Base-by-base conservation (phyloP, 1,140 invertebrate species). In the Tribolium castaneum region DNA sequence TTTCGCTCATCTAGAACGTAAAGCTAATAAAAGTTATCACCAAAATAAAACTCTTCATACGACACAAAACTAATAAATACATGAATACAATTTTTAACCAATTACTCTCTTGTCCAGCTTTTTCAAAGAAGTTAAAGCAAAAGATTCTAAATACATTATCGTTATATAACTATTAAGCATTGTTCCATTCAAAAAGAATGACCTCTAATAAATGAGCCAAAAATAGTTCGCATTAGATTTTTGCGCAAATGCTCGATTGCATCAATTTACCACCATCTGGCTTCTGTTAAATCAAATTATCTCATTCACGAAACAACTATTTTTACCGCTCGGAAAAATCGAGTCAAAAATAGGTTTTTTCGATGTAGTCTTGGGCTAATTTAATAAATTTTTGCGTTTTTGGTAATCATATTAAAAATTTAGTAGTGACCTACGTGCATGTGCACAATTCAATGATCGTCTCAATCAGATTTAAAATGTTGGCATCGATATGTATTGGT, bases 401-500 rank as follows among this genome's bases (percentile, higher is more conserved):
- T 45, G 7, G 19, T 66, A 66, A 66, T 66, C 39, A 70, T 12
- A 70, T 45, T 70, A 12, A 70, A 52, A 52, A 45, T 70, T 34
- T 66, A 34, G n/a, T 34, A 6, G 0, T 3, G 14, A 9, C 6
- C 1, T 34, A 66, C n/a, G 12, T 75, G 51, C 74, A 62, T 45
- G 39, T 45, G 2, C 5, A n/a, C 39, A 45, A 45, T 4, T 45
- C 14, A 19, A 59, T n/a, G 59, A 66, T 66, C 7, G 49, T 10
- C 35, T 30, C 70, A 66, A 78, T 78, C 54, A 78, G 22, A 72
- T 72, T 73, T 73, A 78, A 72, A 78, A 66, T 74, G 52, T 66
- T 78, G 70, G 59, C 71, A 78, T 74, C 70, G 76, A 74, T 78
- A 72, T 78, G 70, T 78, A 78, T 78, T 72, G 76, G 76, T 78